These are phyloP conservation scores for Sarcophaga rosellei DNA, from an alignment of 2,888 invertebrate genomes.

Conservation along the genomic window DNA sequence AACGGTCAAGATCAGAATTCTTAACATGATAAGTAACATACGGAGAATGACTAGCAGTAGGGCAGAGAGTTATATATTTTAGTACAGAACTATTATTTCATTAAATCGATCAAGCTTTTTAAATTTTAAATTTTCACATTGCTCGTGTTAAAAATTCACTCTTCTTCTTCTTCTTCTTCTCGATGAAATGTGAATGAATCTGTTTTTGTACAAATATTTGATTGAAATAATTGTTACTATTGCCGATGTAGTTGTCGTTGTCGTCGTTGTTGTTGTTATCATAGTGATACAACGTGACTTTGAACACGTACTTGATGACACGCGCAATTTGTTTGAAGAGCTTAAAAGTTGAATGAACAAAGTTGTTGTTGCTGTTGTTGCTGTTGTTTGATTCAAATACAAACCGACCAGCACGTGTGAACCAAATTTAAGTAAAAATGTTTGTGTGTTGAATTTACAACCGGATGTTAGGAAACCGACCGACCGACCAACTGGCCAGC, in stretches of 20 bases:
- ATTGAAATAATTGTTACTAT: neutral
- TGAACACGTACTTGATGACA: constrained; percentile 62
- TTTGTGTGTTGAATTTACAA: constrained; percentile 21
- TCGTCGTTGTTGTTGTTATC: constrained; percentile 2
- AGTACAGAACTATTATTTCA: too few species aligned
- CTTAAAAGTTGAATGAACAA: constrained; percentile 31
- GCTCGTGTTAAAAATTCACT: too few species aligned
- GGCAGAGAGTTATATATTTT: too few species aligned
- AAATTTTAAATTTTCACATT: too few species aligned
- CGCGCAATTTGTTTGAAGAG: constrained; percentile 35
- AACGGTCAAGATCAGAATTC: too few species aligned
- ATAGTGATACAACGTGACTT: constrained; percentile 58
- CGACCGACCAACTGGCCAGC: neutral
- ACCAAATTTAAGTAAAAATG: constrained; percentile 71
- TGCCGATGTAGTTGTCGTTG: neutral
- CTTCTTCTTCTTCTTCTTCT: too few species aligned
- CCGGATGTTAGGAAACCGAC: constrained; percentile 53
- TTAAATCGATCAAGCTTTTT: too few species aligned
- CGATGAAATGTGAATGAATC: too few species aligned
- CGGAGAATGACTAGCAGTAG: too few species aligned
- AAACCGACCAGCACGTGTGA: constrained; percentile 74
- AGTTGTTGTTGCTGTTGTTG: constrained; percentile 12
- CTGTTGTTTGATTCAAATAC: neutral
- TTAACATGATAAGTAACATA: too few species aligned
- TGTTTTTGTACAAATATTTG: too few species aligned